A percentile compares a stretch with the other conserved stretches of the same genome.
Conservation (phyloP, 2,113 vertebrate species). For the Myocastor coypus region DNA sequence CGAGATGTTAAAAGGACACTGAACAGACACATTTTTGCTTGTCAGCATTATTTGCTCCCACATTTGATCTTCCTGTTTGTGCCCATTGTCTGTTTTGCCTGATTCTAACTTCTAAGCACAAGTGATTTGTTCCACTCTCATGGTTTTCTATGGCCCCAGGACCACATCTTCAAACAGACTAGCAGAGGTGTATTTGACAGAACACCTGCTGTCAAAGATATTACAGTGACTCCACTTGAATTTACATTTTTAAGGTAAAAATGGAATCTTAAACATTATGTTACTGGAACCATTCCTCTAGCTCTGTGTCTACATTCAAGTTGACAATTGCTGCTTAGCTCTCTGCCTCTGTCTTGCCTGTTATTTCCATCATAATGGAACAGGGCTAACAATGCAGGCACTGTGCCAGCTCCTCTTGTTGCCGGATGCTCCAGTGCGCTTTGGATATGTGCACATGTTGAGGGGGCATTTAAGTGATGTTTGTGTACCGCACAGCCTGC, state of each 20-base stretch:
- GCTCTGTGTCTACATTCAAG: not conserved
- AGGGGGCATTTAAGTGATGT: conserved; percentile 83
- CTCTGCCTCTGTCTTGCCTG: conserved; percentile 62
- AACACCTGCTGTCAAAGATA: not conserved
- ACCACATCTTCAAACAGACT: not conserved
- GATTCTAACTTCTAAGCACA: not conserved
- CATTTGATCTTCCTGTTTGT: not conserved
- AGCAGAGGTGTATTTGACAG: not conserved
- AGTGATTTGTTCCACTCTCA: not conserved
- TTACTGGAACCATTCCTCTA: not conserved
- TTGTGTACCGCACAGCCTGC: conserved; percentile 79
- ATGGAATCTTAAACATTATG: not conserved
- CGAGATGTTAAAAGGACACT: not conserved
- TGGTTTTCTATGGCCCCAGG: not conserved
- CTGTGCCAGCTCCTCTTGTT: conserved; percentile 73
- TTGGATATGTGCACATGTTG: conserved; percentile 78
- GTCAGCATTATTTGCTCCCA: not conserved
- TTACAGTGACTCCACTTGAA: not conserved
- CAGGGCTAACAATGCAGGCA: conserved; percentile 82
- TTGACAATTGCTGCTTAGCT: not conserved
- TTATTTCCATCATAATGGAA: conserved; percentile 77
- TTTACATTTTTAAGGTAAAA: conserved; percentile 49
- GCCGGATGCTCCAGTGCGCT: conserved; percentile 63
- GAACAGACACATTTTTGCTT: not conserved
- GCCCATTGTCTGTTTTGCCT: not conserved